Evolutionary conservation across 2,797 vertebrate species (phyloP).

Genomic region (Gambelia wislizenii): DNA sequence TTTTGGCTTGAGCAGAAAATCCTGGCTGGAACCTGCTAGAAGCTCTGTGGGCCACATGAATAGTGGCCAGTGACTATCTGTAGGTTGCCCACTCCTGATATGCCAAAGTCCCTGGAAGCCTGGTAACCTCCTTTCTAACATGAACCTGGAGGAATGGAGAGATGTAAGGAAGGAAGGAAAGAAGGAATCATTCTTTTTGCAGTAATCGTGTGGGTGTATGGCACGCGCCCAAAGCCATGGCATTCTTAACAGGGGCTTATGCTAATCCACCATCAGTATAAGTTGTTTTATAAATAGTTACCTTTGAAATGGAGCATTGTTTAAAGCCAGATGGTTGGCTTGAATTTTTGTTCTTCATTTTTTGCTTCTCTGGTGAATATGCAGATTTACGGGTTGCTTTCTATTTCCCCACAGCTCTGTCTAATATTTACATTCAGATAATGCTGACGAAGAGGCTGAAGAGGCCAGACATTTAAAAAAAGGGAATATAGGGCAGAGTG

Average conservation of each 20-base stretch:
- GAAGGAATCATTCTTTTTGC: neutral
- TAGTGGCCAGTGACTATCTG: too few relatives aligned
- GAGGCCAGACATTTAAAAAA: constrained; percentile 40
- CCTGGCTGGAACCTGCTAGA: neutral
- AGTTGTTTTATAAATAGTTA: constrained; percentile 33
- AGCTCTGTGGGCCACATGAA: neutral
- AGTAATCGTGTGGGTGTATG: neutral
- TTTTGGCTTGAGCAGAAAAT: neutral
- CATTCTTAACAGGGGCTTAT: constrained; percentile 3
- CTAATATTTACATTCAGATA: constrained; percentile 58
- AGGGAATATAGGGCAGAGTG: neutral
- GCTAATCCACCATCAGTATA: constrained; percentile 27
- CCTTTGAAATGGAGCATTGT: constrained; percentile 50
- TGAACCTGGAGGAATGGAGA: neutral
- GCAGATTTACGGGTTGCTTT: constrained; percentile 52
- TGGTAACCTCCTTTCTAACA: neutral
- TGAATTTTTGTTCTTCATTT: constrained; percentile 50
- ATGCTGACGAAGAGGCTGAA: constrained; percentile 57
- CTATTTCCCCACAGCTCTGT: constrained; percentile 24
- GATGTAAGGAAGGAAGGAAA: neutral
- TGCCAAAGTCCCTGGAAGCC: neutral
- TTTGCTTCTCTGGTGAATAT: constrained; percentile 43
- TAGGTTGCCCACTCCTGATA: neutral
- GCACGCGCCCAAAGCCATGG: neutral
- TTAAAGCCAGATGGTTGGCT: constrained; percentile 54